Evolutionary conservation across 2,888 invertebrate genomes (phyloP).

Genomic region (Eudasyphora cyanicolor): DNA sequence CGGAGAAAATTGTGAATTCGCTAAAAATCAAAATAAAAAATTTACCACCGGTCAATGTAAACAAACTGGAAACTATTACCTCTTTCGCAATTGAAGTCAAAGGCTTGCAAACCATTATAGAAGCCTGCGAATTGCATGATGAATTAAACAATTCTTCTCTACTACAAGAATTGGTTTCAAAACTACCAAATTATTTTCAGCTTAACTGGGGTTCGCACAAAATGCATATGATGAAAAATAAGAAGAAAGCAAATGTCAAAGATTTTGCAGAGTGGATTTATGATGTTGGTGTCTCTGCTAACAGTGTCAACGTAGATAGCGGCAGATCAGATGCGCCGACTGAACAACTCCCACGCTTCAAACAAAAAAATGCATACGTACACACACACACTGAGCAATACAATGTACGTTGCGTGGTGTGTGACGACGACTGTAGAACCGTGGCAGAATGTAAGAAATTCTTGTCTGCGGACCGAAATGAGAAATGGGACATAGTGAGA

Average conservation of each 20-base stretch:
- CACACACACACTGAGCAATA: constrained; percentile 22
- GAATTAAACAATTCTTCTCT: background rate
- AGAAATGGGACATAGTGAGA: constrained; percentile 32
- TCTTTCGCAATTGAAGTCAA: constrained; percentile 36
- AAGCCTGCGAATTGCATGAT: constrained; percentile 17
- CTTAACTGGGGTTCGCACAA: too few species aligned
- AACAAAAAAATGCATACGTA: constrained; percentile 30
- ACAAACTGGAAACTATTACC: constrained; percentile 44
- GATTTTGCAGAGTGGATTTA: too few species aligned
- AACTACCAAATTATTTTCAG: too few species aligned
- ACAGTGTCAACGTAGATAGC: too few species aligned
- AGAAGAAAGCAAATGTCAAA: too few species aligned
- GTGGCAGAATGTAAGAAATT: constrained; percentile 28
- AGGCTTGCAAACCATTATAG: constrained; percentile 38
- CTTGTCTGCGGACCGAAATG: constrained; percentile 25
- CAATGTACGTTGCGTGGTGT: constrained; percentile 19
- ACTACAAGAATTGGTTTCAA: too few species aligned
- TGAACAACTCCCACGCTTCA: constrained; percentile 15
- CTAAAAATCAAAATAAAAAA: constrained; percentile 46
- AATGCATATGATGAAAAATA: too few species aligned
- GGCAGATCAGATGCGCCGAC: too few species aligned
- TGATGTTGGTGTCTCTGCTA: too few species aligned
- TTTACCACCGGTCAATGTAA: constrained; percentile 41
- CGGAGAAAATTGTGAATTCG: constrained; percentile 40
- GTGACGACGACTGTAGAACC: constrained; percentile 24